Conservation (phyloP, 2,888 invertebrate species). For the Nezara viridula region DNA sequence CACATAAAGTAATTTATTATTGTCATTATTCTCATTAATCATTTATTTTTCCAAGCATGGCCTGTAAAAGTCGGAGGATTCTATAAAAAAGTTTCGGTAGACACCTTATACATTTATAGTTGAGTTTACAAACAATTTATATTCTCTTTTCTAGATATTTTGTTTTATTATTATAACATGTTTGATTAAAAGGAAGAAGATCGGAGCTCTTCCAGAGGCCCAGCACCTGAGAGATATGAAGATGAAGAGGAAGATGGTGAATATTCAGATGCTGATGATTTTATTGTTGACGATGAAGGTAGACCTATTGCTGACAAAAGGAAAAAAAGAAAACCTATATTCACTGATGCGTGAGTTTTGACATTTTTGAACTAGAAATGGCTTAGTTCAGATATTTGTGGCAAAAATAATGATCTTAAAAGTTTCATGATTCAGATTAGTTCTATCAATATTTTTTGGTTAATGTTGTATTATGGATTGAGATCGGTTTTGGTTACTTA, state of each 20-base stretch:
- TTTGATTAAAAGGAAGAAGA: conserved; percentile 79
- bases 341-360: conserved; percentile 82
- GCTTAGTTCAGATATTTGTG: neutral
- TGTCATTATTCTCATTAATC: too few relatives aligned
- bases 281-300: conserved; percentile 97
- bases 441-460: neutral
- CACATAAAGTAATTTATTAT: too few relatives aligned
- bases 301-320: conserved; percentile 86
- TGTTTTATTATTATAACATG: conserved; percentile 22
- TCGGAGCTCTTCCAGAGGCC: conserved; percentile 79
- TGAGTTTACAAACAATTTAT: conserved; percentile 17
- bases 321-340: conserved; percentile 84
- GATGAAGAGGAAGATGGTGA: conserved; percentile 87
- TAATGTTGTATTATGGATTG: neutral
- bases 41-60: too few relatives aligned
- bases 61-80: too few relatives aligned
- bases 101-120: too few relatives aligned
- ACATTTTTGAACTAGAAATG: neutral
- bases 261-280: conserved; percentile 92
- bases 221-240: conserved; percentile 78
- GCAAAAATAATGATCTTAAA: neutral
- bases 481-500: neutral
- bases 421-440: neutral
- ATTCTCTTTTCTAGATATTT: conserved; percentile 36
- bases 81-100: too few relatives aligned